Percentiles rank a stretch among this genome's conserved stretches.
phyloP scores from a whole-genome alignment of 2,113 vertebrate species.

The Speoplatyrhinus poulsoni region DNA sequence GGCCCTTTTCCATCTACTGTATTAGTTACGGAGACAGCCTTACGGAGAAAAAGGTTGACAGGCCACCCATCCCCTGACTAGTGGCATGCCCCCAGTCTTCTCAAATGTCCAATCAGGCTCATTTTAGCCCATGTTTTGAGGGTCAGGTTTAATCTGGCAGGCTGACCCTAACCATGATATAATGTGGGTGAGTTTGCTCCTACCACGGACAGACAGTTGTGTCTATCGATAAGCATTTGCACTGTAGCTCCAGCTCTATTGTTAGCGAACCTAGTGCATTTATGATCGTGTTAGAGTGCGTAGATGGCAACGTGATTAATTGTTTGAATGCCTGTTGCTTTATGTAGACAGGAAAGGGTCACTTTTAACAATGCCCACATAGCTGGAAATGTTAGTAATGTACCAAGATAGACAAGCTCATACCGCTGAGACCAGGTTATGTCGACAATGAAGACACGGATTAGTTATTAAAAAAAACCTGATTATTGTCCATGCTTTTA shows the following conservation, averaged over 20 bases:
- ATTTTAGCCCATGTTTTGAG: constrained; percentile 58
- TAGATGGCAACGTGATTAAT: constrained; percentile 18
- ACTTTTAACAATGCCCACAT: constrained; percentile 31
- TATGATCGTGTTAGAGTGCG: not conserved
- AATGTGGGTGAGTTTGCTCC: constrained; percentile 33
- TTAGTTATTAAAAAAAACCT: constrained; percentile 16
- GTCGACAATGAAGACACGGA: constrained; percentile 40
- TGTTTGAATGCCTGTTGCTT: constrained; percentile 30
- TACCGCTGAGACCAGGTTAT: constrained; percentile 38
- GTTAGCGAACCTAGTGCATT: constrained; percentile 40
- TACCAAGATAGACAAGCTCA: constrained; percentile 15
- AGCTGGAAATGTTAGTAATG: constrained; percentile 27
- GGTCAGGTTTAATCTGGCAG: constrained; percentile 55
- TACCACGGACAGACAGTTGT: constrained; percentile 29
- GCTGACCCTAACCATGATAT: constrained; percentile 35
- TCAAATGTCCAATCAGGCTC: constrained; percentile 67
- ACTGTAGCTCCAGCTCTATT: constrained; percentile 43
- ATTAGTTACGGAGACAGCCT: constrained; percentile 50
- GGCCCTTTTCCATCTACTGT: constrained; percentile 22
- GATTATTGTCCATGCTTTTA: not conserved
- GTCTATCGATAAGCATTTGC: constrained; percentile 8
- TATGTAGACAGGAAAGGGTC: constrained; percentile 18
- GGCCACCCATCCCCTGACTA: constrained; percentile 48
- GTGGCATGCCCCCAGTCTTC: constrained; percentile 26
- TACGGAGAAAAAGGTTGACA: constrained; percentile 16